Evolutionary conservation across 2,888 invertebrate species (phyloP).

Genomic region (Atrina japonica): DNA sequence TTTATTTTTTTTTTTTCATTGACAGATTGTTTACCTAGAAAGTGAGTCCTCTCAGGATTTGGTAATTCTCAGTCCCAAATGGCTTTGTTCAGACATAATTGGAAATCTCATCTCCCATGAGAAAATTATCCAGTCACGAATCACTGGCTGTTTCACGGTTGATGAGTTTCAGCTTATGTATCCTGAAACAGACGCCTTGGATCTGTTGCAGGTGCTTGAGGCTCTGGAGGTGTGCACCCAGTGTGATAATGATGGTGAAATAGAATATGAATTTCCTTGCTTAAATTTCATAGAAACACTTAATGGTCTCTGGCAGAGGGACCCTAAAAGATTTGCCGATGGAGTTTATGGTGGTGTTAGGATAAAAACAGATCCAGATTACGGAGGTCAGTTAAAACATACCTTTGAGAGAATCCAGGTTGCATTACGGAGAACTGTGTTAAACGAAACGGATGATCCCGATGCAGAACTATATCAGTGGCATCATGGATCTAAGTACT

Average conservation of each 20-base stretch:
- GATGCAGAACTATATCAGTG: constrained; percentile 88
- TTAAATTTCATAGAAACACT: constrained; percentile 85
- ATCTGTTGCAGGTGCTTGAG: constrained; percentile 86
- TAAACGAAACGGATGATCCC: constrained; percentile 76
- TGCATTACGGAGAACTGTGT: constrained; percentile 83
- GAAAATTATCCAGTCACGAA: constrained; percentile 76
- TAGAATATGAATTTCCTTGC: constrained; percentile 89
- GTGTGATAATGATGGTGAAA: constrained; percentile 87
- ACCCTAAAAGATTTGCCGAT: constrained; percentile 68
- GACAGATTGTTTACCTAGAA: constrained; percentile 84
- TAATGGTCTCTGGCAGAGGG: constrained; percentile 86
- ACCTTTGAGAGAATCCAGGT: constrained; percentile 87
- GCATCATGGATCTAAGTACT: constrained; percentile 87
- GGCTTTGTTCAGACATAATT: constrained; percentile 86
- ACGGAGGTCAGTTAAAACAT: constrained; percentile 85
- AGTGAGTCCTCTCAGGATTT: constrained; percentile 83
- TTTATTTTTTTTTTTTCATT: constrained; percentile 24
- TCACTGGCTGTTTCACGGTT: constrained; percentile 86
- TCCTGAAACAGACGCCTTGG: constrained; percentile 87
- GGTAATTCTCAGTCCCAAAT: constrained; percentile 85
- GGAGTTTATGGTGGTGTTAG: constrained; percentile 86
- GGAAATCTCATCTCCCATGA: constrained; percentile 85
- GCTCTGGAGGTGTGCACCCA: constrained; percentile 87
- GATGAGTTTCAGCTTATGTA: constrained; percentile 88
- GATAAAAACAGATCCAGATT: constrained; percentile 81